phyloP scores from a whole-genome alignment of 2,113 vertebrate species.

The Catagonus wagneri region DNA sequence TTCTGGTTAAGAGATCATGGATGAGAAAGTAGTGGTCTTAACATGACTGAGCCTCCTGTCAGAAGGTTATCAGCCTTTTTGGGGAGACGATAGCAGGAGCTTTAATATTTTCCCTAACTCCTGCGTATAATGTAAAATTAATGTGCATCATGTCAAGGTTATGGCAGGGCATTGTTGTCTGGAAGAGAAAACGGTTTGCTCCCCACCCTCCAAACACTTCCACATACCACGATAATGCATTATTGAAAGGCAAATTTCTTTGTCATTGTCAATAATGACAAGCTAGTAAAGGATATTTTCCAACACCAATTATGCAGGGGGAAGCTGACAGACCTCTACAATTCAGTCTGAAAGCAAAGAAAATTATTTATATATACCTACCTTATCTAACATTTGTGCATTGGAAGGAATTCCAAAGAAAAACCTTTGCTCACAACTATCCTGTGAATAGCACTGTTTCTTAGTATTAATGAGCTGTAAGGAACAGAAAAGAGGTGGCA shows the following conservation, averaged over 20 bases:
- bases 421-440: neutral
- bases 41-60: neutral
- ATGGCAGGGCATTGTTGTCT: slow-evolving; percentile 49
- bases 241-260: slow-evolving; percentile 81
- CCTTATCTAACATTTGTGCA: slow-evolving; percentile 44
- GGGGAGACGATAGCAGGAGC: slow-evolving; percentile 69
- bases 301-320: slow-evolving; percentile 62
- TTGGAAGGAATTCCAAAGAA: slow-evolving; percentile 37
- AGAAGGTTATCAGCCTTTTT: slow-evolving; percentile 68
- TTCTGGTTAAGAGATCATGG: slow-evolving; percentile 6
- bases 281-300: slow-evolving; percentile 46
- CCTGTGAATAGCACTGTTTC: neutral
- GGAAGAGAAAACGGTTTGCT: slow-evolving; percentile 65
- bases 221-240: slow-evolving; percentile 44
- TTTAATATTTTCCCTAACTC: slow-evolving; percentile 76
- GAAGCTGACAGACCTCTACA: slow-evolving; percentile 75
- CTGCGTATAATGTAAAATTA: slow-evolving; percentile 78
- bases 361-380: slow-evolving; percentile 53
- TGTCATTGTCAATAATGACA: slow-evolving; percentile 72
- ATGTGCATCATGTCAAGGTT: slow-evolving; percentile 74
- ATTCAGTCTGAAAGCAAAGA: slow-evolving; percentile 64
- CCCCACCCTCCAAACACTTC: slow-evolving; percentile 39
- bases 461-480: neutral
- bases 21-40: neutral
- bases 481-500: neutral